phyloP scores from a whole-genome alignment of 2,888 invertebrate species.

The Lagria hirta region DNA sequence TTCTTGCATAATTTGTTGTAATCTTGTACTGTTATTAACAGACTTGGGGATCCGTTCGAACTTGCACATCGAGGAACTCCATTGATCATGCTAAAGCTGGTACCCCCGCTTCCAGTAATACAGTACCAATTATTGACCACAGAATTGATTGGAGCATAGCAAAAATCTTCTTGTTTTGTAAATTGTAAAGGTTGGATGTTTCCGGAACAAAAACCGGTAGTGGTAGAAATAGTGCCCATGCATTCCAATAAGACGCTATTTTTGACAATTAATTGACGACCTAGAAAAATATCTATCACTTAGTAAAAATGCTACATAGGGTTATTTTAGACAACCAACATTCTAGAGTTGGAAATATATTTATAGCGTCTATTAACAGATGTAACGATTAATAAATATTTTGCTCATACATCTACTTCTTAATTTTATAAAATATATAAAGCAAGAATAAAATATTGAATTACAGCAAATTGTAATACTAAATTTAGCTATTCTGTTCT shows the following conservation, averaged over 20 bases:
- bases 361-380: no score
- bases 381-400: no score
- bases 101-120: conserved; percentile 2
- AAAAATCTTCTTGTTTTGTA: conserved; percentile 7
- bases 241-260: conserved; percentile 9
- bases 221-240: conserved; percentile 4
- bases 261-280: conserved; percentile 4
- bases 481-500: no score
- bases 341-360: no score
- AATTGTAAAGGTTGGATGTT: conserved; percentile 2
- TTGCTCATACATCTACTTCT: no score
- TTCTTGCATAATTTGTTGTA: conserved; percentile 5
- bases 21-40: conserved; percentile 4
- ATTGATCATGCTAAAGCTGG: conserved; percentile 2
- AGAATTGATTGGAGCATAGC: conserved; percentile 4
- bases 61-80: conserved; percentile 6
- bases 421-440: no score
- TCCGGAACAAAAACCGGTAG: conserved; percentile 7
- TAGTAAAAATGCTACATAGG: no score
- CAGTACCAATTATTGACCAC: conserved; percentile 11
- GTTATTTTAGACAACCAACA: no score
- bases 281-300: no score
- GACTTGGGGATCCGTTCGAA: background rate
- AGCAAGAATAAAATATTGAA: no score
- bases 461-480: no score